These are phyloP conservation scores for Fundulus diaphanus DNA, from an alignment of 2,797 vertebrate genomes.

Conservation along the genomic window DNA sequence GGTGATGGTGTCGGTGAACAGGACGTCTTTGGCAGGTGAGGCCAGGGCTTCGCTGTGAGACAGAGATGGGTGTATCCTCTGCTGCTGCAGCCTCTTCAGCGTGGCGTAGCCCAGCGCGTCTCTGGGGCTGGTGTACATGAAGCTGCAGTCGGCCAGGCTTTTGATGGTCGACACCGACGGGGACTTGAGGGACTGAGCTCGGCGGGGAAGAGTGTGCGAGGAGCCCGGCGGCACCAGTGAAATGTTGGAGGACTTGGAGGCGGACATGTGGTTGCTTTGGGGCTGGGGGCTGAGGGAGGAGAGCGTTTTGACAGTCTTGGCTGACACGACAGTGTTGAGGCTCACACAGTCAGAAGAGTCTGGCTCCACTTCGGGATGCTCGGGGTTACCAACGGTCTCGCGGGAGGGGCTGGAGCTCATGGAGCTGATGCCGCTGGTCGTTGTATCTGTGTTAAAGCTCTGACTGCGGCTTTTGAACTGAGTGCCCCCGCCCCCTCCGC, in stretches of 20 bases:
- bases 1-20: conserved; percentile 97
- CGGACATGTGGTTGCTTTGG: conserved; percentile 89
- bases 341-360: conserved; percentile 96
- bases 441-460: conserved; percentile 99
- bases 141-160: conserved; percentile 95
- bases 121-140: conserved; percentile 94
- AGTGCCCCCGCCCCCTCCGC: conserved; percentile 80
- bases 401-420: conserved; percentile 99
- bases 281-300: conserved; percentile 86
- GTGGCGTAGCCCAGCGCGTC: conserved; percentile 97
- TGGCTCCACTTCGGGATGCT: conserved; percentile 81
- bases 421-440: conserved; percentile 98
- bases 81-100: conserved; percentile 94
- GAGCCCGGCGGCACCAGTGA: conserved; percentile 93
- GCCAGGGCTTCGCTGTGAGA: conserved; percentile 96
- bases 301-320: conserved; percentile 91
- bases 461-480: conserved; percentile 98
- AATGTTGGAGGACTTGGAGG: conserved; percentile 91
- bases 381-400: conserved; percentile 91
- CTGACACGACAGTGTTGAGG: conserved; percentile 96
- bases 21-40: conserved; percentile 96
- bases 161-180: conserved; percentile 94
- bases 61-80: conserved; percentile 95
- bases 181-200: conserved; percentile 96
- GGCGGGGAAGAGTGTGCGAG: conserved; percentile 94